Percentiles rank a stretch among this genome's conserved stretches.
Conservation (phyloP, 2,797 vertebrate genomes). For the Adelosebastes latens region DNA sequence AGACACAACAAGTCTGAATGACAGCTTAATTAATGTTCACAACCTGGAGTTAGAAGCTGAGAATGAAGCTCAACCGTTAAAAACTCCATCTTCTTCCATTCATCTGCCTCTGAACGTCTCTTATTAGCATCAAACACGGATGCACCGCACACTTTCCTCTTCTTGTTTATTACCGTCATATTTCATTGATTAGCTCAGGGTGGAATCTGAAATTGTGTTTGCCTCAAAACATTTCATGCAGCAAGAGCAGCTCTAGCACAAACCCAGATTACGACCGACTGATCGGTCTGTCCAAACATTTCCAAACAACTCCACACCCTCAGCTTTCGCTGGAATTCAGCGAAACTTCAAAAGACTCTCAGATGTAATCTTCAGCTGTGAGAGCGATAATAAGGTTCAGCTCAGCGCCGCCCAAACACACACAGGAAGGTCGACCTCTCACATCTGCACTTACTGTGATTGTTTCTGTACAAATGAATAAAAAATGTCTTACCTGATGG, state of each 20-base stretch:
- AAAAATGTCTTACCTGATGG: constrained; percentile 56
- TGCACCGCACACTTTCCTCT: not conserved
- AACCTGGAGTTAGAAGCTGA: constrained; percentile 9
- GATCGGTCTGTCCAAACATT: not conserved
- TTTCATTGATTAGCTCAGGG: not conserved
- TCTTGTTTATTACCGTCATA: not conserved
- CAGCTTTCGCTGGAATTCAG: constrained; percentile 6
- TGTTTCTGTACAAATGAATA: not conserved
- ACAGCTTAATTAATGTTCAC: constrained; percentile 16
- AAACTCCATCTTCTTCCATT: not conserved
- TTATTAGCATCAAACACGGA: not conserved
- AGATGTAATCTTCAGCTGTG: constrained; percentile 22
- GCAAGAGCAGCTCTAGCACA: not conserved
- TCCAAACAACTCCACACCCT: constrained; percentile 22
- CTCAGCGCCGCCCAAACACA: not conserved
- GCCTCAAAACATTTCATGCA: not conserved
- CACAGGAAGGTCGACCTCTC: not conserved
- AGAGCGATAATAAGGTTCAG: not conserved
- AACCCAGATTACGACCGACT: not conserved
- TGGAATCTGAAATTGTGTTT: not conserved
- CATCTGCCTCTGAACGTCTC: not conserved
- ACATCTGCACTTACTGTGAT: not conserved
- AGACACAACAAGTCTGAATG: constrained; percentile 18
- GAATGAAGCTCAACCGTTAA: not conserved
- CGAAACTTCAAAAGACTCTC: constrained; percentile 8